Conservation (phyloP, 2,113 vertebrate species). For the Lamprologus ornatipinnis region DNA sequence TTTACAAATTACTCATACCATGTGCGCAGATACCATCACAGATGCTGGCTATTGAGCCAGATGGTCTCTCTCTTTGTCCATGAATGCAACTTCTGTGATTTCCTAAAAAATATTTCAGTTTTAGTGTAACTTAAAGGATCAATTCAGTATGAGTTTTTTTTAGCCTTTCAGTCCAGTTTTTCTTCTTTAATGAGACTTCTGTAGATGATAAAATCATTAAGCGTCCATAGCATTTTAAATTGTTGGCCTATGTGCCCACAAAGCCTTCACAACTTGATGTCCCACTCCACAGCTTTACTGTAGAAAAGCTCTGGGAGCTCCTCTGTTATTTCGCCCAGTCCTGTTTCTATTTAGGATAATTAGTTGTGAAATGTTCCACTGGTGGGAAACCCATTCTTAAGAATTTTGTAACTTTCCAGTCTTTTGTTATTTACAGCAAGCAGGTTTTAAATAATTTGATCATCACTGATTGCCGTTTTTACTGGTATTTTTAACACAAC, state of each 20-base stretch:
- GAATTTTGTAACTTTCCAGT: background rate
- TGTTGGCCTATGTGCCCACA: background rate
- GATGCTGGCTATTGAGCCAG: background rate
- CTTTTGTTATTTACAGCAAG: background rate
- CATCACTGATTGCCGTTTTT: background rate
- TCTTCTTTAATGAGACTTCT: background rate
- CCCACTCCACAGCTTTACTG: background rate
- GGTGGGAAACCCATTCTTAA: background rate
- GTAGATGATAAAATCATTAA: background rate
- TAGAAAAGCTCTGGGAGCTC: background rate
- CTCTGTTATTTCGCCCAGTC: background rate
- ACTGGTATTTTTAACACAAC: background rate
- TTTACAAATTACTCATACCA: background rate
- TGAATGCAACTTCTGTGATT: background rate
- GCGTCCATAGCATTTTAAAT: background rate
- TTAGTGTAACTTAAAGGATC: background rate
- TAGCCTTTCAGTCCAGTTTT: background rate
- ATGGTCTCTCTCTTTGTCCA: background rate
- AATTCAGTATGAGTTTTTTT: background rate
- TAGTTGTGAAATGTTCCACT: background rate
- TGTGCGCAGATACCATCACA: background rate
- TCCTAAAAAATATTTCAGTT: background rate
- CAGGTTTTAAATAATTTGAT: background rate
- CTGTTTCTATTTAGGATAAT: background rate
- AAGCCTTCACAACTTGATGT: background rate